A percentile compares a stretch with the other conserved stretches of the same genome.
These are phyloP conservation scores for Taeniopygia guttata DNA, from an alignment of 2,797 vertebrate species.

Conservation along the genomic window DNA sequence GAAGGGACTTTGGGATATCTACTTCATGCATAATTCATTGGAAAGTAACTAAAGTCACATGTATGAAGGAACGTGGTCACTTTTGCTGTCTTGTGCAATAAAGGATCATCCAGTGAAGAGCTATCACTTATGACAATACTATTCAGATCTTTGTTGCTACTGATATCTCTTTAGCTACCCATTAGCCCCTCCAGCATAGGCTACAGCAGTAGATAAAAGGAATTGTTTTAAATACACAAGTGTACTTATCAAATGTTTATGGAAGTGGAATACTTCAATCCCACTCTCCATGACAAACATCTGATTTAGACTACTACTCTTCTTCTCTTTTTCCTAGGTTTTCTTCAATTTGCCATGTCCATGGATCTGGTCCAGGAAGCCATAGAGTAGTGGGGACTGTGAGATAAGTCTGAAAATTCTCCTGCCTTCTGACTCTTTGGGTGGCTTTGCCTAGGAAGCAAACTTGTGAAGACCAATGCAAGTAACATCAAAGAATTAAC, in stretches of 20 bases:
- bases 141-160: neutral
- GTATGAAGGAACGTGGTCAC: neutral
- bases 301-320: neutral
- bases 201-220: neutral
- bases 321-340: neutral
- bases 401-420: neutral
- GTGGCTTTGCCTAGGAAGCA: neutral
- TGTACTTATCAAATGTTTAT: neutral
- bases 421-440: neutral
- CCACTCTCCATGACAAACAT: neutral
- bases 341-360: neutral
- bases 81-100: slow-evolving; percentile 13
- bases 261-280: neutral
- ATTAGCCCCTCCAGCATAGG: neutral
- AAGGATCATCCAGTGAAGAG: neutral
- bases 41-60: neutral
- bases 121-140: neutral
- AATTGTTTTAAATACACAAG: neutral
- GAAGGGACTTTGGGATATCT: neutral
- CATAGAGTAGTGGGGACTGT: neutral
- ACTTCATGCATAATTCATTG: neutral
- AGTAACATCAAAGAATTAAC: neutral
- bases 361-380: neutral
- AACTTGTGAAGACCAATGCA: neutral
- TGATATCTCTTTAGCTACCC: neutral